A percentile compares a stretch with the other conserved stretches of the same genome.
These are phyloP conservation scores for Scaptomyza graminum DNA, from an alignment of 1,140 invertebrate genomes.

Conservation along the genomic window DNA sequence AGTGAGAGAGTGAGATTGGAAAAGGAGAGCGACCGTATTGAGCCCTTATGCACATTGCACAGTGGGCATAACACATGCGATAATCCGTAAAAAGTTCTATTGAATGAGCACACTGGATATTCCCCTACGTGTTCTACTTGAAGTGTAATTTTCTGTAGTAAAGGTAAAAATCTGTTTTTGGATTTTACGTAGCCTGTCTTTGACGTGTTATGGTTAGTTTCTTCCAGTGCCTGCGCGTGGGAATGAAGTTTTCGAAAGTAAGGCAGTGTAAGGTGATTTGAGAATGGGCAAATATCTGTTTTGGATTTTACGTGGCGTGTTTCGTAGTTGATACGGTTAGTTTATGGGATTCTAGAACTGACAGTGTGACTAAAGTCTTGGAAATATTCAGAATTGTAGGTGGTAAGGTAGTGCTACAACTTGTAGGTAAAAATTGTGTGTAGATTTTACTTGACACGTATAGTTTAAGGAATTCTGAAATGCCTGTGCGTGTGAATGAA, in stretches of 20 bases:
- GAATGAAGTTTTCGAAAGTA: slow-evolving; percentile 17
- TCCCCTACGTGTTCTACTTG: slow-evolving; percentile 50
- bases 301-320: slow-evolving; percentile 41
- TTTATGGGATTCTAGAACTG: slow-evolving; percentile 9
- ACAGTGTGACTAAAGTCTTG: slow-evolving; percentile 15
- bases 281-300: slow-evolving; percentile 22
- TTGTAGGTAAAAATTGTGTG: slow-evolving; percentile 16
- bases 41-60: slow-evolving; percentile 77
- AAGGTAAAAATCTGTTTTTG: slow-evolving; percentile 27
- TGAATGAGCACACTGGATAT: slow-evolving; percentile 51
- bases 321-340: slow-evolving; percentile 52
- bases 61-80: slow-evolving; percentile 65
- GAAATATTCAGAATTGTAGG: slow-evolving; percentile 8
- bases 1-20: slow-evolving; percentile 43
- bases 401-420: background rate
- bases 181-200: slow-evolving; percentile 44
- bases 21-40: slow-evolving; percentile 38
- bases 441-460: slow-evolving; percentile 58
- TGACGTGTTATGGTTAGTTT: slow-evolving; percentile 53
- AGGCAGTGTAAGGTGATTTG: slow-evolving; percentile 14
- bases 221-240: slow-evolving; percentile 10
- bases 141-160: background rate
- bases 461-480: slow-evolving; percentile 10
- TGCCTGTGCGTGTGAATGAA: slow-evolving; percentile 24
- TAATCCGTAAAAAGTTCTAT: slow-evolving; percentile 18